Evolutionary conservation across 2,797 vertebrate species (phyloP).

Genomic region (Galago senegalensis): DNA sequence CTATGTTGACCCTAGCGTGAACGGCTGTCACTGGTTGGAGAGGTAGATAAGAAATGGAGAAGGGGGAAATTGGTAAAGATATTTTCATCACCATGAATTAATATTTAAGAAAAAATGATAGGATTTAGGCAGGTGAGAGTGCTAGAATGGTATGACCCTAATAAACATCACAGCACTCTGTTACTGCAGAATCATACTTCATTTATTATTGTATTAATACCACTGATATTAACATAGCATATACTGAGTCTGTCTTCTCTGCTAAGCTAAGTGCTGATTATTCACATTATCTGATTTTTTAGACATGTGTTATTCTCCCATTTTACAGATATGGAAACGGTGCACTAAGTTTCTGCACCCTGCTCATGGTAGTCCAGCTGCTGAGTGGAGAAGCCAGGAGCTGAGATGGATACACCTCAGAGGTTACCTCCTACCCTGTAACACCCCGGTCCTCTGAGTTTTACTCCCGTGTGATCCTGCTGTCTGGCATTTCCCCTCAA

Average conservation of each 20-base stretch:
- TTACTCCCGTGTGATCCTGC: neutral
- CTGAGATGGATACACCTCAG: neutral
- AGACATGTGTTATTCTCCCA: neutral
- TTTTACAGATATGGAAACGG: neutral
- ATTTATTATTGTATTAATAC: neutral
- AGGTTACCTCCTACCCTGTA: neutral
- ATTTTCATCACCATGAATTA: constrained; percentile 34
- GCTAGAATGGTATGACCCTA: neutral
- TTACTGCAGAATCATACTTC: neutral
- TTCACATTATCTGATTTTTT: neutral
- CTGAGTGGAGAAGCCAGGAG: neutral
- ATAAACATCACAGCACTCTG: neutral
- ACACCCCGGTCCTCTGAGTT: neutral
- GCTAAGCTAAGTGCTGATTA: neutral
- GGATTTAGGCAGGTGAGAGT: neutral
- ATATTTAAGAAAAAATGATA: neutral
- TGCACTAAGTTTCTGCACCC: neutral
- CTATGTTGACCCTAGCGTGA: constrained; percentile 52
- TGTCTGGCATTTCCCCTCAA: neutral
- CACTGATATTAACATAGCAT: neutral
- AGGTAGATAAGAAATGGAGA: constrained; percentile 38
- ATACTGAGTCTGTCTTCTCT: neutral
- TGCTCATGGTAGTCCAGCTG: neutral
- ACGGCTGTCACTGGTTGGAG: neutral
- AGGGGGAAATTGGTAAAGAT: constrained; percentile 23